Conservation (phyloP, 1,140 invertebrate genomes). For the Aphidius gifuensis region DNA sequence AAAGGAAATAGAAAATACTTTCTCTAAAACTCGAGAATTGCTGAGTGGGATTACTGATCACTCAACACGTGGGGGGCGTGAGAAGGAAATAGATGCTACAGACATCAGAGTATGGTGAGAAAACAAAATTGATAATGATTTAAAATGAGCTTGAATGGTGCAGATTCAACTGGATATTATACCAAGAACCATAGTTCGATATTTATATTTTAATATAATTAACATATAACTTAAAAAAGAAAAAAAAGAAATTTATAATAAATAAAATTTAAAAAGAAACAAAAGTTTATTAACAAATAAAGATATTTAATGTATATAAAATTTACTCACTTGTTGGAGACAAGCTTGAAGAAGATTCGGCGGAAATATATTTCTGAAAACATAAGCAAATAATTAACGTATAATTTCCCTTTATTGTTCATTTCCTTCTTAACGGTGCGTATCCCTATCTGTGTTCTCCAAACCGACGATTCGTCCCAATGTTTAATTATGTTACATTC, state of each 20-base stretch:
- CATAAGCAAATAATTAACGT: constrained; percentile 5
- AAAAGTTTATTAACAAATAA: not conserved
- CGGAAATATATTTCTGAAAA: constrained; percentile 86
- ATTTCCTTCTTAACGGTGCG: not conserved
- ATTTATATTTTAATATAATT: too few species aligned
- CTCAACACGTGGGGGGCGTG: too few species aligned
- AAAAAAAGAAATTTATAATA: too few species aligned
- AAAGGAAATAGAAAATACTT: too few species aligned
- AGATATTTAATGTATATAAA: not conserved
- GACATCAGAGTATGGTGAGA: constrained; percentile 54
- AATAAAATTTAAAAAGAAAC: not conserved
- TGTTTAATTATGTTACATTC: too few species aligned
- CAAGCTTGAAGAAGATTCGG: constrained; percentile 86
- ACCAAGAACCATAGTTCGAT: not conserved
- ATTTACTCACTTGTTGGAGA: constrained; percentile 62
- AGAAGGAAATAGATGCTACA: constrained; percentile 40
- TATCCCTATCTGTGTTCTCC: too few species aligned
- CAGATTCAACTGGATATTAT: constrained; percentile 14
- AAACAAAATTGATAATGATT: constrained; percentile 23
- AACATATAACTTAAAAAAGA: too few species aligned
- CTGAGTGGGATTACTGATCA: too few species aligned
- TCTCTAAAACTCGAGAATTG: too few species aligned
- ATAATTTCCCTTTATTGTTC: not conserved
- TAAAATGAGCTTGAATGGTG: constrained; percentile 4
- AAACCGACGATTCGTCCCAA: too few species aligned